Conservation (phyloP, 2,888 invertebrate species). For the Onchidella celtica region DNA sequence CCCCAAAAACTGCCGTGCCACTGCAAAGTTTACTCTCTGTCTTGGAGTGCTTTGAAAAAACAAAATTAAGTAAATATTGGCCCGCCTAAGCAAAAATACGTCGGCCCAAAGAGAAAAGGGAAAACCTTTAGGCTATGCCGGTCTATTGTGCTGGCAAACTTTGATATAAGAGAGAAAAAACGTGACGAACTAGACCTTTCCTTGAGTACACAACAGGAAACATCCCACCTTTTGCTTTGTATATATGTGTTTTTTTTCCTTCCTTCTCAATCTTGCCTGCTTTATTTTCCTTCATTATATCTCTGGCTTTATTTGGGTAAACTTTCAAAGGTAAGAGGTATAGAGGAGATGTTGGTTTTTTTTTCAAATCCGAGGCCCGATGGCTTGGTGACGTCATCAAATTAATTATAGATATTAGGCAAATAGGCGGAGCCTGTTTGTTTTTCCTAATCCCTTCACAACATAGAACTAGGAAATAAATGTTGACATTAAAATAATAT, state of each 20-base stretch:
- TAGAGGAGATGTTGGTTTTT: neutral
- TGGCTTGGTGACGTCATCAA: neutral
- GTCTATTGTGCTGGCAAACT: slow-evolving; percentile 9
- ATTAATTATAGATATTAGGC: neutral
- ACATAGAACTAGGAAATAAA: too few relatives aligned
- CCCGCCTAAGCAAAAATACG: neutral
- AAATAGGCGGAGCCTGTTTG: too few relatives aligned
- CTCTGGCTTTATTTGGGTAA: too few relatives aligned
- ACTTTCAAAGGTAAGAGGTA: neutral
- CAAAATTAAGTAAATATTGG: slow-evolving; percentile 18
- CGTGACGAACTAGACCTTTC: neutral
- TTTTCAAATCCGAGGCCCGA: neutral
- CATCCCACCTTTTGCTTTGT: neutral
- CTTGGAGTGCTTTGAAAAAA: slow-evolving; percentile 25
- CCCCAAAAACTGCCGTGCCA: neutral
- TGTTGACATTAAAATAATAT: too few relatives aligned
- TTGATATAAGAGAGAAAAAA: slow-evolving; percentile 8
- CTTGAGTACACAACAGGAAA: neutral
- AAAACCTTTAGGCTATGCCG: neutral
- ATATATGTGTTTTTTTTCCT: neutral
- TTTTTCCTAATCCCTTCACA: too few relatives aligned
- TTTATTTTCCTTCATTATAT: neutral
- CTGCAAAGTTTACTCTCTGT: slow-evolving; percentile 29
- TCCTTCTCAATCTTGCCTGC: neutral
- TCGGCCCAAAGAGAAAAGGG: neutral